Base-by-base conservation (phyloP, 1,140 invertebrate genomes). In the Anoplolepis gracilipes region DNA sequence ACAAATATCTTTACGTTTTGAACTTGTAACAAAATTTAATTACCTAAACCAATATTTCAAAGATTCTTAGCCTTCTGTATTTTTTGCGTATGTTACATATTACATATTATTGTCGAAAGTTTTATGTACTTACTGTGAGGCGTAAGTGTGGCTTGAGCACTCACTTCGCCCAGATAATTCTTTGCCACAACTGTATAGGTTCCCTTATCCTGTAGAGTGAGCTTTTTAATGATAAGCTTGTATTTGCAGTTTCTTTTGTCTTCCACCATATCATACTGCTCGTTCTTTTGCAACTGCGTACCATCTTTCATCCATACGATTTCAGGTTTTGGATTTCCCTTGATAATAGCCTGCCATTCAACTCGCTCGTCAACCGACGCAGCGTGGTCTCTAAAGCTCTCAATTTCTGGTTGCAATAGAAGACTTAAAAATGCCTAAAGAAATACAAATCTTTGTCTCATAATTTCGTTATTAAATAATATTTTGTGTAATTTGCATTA, bases 321-420 rank as follows among this genome's bases (percentile, higher is more conserved):
- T 87, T 97, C 96, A 33, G 98, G 97, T 69, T 97, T 96, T 0
- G 98, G 98, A 93, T 98, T 98, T 10, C 97, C 97, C 76, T 96
- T 96, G 11, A 98, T 96, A 16, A 96, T 95, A 10, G 96, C 96
- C 89, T 97, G 95, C 91, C 98, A 97, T 65, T 96, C 95, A 16
- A 96, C 96, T 39, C 96, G 95, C 90, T 98, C 97, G 81, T 96
- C 97, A 1, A 97, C 97, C 84, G 97, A 95, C 30, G 96, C 96
- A 28, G 95, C 96, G n/a, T 97, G 93, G 92, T 98, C 97, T 86
- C 97, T 96, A 13, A 98, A 96, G 1, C 96, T 96, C 65, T 97
- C 96, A 57, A 98, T 97, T 94, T 97, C 96, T 0, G 98, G 98
- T 85, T 96, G 95, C 13, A 97, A 94, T 1, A 98, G 93, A 39